Conservation (phyloP, 2,888 invertebrate species). For the Caenorhabditis sp. region DNA sequence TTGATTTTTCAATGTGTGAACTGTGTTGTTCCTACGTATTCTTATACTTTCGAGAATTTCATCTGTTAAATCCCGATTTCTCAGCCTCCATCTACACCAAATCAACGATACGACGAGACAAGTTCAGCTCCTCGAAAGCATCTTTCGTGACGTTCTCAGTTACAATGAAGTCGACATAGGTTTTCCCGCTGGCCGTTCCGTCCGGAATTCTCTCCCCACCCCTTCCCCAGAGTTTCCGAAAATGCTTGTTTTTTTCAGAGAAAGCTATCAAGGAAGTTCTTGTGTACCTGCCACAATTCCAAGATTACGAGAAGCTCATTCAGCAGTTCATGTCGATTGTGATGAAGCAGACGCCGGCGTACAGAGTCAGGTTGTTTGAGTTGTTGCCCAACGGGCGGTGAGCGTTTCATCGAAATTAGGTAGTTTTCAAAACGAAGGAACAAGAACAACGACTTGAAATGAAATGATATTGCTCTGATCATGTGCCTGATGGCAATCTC, state of each 20-base stretch:
- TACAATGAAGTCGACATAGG: conserved; percentile 59
- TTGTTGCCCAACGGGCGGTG: conserved; percentile 32
- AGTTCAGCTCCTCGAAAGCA: conserved; percentile 23
- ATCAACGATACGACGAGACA: conserved; percentile 19
- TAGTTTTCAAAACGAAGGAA: neutral
- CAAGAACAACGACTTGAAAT: neutral
- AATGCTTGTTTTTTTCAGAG: conserved; percentile 21
- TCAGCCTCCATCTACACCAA: conserved; percentile 42
- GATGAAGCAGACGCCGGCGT: conserved; percentile 20
- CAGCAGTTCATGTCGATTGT: conserved; percentile 32
- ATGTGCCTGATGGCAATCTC: neutral
- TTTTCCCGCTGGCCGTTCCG: conserved; percentile 3
- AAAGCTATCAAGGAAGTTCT: conserved; percentile 16
- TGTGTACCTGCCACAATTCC: conserved; percentile 25
- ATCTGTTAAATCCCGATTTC: neutral
- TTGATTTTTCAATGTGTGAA: no score
- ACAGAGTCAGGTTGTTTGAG: conserved; percentile 13
- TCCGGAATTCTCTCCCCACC: neutral
- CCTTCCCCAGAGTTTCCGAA: neutral
- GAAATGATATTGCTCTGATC: neutral
- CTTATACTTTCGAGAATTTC: neutral
- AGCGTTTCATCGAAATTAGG: neutral
- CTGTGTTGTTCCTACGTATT: neutral
- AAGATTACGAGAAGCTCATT: conserved; percentile 33
- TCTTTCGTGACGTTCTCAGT: conserved; percentile 41